These are phyloP conservation scores for Lymantria dispar DNA, from an alignment of 2,888 invertebrate genomes.

Conservation along the genomic window DNA sequence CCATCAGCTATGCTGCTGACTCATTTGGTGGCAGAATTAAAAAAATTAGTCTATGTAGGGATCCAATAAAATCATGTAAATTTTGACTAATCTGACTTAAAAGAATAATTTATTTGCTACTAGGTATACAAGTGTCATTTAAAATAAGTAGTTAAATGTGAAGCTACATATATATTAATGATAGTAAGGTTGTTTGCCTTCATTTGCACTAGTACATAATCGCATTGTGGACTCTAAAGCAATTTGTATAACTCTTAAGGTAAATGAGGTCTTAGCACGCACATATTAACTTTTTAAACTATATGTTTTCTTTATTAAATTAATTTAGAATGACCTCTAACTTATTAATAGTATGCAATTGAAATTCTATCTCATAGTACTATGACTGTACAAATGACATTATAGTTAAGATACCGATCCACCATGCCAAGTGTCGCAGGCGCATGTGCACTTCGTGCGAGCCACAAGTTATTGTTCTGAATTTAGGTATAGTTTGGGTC, in stretches of 20 bases:
- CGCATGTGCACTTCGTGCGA: too few relatives aligned
- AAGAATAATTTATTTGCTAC: background rate
- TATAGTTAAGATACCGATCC: too few relatives aligned
- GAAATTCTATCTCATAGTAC: background rate
- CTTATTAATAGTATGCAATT: background rate
- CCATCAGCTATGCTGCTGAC: too few relatives aligned
- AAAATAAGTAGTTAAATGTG: background rate
- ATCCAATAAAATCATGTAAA: too few relatives aligned
- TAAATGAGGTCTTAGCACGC: background rate
- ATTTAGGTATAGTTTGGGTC: too few relatives aligned
- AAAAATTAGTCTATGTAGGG: too few relatives aligned
- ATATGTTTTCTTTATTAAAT: too few relatives aligned
- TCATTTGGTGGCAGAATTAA: too few relatives aligned
- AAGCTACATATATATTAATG: conserved; percentile 10
- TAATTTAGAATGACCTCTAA: too few relatives aligned
- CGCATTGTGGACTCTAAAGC: background rate
- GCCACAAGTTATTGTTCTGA: too few relatives aligned
- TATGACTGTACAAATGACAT: too few relatives aligned
- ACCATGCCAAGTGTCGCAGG: too few relatives aligned
- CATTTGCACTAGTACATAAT: conserved; percentile 35
- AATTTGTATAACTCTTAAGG: conserved; percentile 1
- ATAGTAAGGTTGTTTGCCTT: conserved; percentile 31
- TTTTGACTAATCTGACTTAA: background rate
- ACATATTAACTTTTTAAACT: background rate
- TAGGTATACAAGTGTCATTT: background rate